Evolutionary conservation across 2,113 vertebrate species (phyloP).

Genomic region (Tringa solitaria): DNA sequence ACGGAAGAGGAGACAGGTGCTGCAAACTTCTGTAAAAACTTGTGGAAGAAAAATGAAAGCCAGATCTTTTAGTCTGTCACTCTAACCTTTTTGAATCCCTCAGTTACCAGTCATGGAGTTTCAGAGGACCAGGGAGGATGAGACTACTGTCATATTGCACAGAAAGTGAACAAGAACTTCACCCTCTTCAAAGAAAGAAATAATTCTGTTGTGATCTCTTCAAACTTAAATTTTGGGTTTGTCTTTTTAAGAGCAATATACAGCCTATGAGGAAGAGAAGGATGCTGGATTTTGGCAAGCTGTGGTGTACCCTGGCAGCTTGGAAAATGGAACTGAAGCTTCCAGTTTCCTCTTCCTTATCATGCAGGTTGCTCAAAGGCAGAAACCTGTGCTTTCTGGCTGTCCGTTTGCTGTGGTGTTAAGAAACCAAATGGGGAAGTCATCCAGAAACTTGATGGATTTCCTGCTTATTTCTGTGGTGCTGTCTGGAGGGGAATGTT

Average conservation of each 20-base stretch:
- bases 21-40: background rate
- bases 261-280: background rate
- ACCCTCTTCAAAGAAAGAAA: background rate
- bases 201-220: background rate
- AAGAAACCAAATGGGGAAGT: background rate
- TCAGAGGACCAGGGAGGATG: background rate
- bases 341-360: background rate
- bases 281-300: background rate
- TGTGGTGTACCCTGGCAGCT: background rate
- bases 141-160: background rate
- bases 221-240: background rate
- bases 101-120: background rate
- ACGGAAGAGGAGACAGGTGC: background rate
- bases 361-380: background rate
- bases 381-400: background rate
- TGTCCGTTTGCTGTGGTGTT: background rate
- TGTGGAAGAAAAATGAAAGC: background rate
- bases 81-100: background rate
- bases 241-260: background rate
- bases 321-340: background rate
- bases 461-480: background rate
- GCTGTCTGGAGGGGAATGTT: background rate
- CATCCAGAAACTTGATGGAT: background rate
- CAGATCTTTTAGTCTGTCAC: background rate
- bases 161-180: background rate